A percentile compares a stretch with the other conserved stretches of the same genome.
phyloP scores from a whole-genome alignment of 2,113 vertebrate genomes.

The Prinia subflava region DNA sequence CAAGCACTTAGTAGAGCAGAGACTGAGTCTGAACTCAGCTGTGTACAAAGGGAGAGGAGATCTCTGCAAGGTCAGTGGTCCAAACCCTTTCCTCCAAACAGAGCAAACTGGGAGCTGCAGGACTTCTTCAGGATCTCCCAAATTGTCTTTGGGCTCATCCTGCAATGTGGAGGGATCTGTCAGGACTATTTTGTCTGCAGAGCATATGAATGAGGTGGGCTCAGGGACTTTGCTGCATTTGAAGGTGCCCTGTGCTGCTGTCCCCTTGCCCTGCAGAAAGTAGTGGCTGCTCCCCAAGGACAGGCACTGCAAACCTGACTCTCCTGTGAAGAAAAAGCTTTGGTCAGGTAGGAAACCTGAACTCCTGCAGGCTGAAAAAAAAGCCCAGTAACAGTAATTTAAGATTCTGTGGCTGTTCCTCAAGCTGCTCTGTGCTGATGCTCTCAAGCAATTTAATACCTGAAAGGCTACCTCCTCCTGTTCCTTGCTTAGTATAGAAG shows the following conservation, averaged over 20 bases:
- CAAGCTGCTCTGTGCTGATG: slow-evolving; percentile 4
- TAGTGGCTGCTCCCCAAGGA: neutral
- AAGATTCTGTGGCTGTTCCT: slow-evolving; percentile 37
- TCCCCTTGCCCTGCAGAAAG: neutral
- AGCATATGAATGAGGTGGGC: neutral
- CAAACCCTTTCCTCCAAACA: neutral
- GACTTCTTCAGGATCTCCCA: neutral
- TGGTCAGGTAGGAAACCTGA: slow-evolving; percentile 14
- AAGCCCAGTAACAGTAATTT: slow-evolving; percentile 22
- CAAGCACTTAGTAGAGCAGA: neutral
- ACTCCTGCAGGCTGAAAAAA: neutral
- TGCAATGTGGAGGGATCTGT: neutral
- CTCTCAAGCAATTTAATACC: slow-evolving; percentile 17
- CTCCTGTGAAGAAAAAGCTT: neutral
- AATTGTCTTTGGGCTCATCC: neutral
- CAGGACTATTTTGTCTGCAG: neutral
- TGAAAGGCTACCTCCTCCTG: slow-evolving; percentile 17
- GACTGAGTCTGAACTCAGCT: neutral
- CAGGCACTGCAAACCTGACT: neutral
- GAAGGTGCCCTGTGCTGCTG: neutral
- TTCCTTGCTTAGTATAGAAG: slow-evolving; percentile 3
- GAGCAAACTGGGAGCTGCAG: neutral
- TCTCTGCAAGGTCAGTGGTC: neutral
- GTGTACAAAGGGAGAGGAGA: neutral
- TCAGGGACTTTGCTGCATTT: neutral